A percentile compares a stretch with the other conserved stretches of the same genome.
Conservation (phyloP, 2,113 vertebrate species). For the Chloropsis hardwickii region DNA sequence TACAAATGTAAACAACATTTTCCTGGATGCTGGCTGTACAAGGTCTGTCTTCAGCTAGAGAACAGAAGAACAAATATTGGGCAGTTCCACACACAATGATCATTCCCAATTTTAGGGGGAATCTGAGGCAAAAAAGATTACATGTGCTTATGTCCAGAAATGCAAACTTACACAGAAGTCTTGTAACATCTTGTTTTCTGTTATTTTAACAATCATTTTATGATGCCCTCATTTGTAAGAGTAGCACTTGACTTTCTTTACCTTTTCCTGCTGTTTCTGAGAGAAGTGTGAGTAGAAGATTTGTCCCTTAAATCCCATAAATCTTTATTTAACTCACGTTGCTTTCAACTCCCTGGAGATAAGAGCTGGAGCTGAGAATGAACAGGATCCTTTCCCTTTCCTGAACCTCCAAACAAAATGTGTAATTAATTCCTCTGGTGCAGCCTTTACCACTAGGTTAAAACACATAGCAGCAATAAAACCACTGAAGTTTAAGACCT, state of each 20-base stretch:
- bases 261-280: neutral
- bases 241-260: neutral
- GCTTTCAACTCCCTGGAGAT: neutral
- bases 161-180: neutral
- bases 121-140: neutral
- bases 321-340: neutral
- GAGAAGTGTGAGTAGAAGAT: neutral
- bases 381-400: neutral
- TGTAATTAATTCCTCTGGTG: neutral
- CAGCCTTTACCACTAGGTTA: neutral
- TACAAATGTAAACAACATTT: neutral
- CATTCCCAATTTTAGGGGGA: neutral
- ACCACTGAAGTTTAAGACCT: neutral
- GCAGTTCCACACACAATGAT: neutral
- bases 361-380: neutral
- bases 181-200: neutral
- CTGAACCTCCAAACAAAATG: neutral
- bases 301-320: neutral
- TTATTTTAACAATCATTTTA: neutral
- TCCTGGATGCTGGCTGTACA: neutral
- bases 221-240: neutral
- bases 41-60: neutral
- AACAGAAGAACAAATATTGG: neutral
- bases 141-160: neutral
- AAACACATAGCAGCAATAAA: conserved; percentile 7